A percentile compares a stretch with the other conserved stretches of the same genome.
phyloP scores from a whole-genome alignment of 30 jellyfish, hydroid and myxozoan genomes.

The Pelagia noctiluca region DNA sequence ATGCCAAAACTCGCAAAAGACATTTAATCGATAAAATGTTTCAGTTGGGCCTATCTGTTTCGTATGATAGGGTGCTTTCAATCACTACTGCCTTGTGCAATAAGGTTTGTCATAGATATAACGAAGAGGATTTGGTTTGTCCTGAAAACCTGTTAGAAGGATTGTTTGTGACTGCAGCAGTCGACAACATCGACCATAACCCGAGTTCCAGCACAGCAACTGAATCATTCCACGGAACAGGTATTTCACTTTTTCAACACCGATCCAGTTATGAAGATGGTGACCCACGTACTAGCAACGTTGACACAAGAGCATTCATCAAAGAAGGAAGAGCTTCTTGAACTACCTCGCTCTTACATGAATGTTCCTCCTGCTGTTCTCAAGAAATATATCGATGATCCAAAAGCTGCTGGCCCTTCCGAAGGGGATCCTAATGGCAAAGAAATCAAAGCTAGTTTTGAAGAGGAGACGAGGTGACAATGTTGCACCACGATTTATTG shows the following conservation, averaged over 20 bases:
- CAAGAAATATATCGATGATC: background rate
- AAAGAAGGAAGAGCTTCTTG: background rate
- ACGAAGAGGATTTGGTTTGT: constrained; percentile 31
- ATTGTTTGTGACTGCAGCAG: constrained; percentile 51
- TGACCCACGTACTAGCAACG: constrained; percentile 31
- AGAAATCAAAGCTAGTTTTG: background rate
- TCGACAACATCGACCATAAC: constrained; percentile 56
- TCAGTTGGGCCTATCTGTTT: no score
- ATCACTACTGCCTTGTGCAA: constrained; percentile 20
- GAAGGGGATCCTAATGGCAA: background rate
- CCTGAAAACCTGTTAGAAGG: constrained; percentile 28
- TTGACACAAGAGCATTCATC: constrained; percentile 8
- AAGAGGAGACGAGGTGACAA: background rate
- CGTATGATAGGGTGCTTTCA: background rate
- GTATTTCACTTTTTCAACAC: constrained; percentile 48
- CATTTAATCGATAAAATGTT: no score
- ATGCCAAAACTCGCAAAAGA: no score
- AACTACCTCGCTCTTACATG: constrained; percentile 1
- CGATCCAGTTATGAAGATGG: constrained; percentile 30
- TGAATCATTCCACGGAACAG: no score
- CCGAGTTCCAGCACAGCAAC: no score
- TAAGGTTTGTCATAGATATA: constrained; percentile 32
- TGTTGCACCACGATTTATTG: background rate
- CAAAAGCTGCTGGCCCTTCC: background rate
- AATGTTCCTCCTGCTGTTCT: constrained; percentile 2